Evolutionary conservation across 2,113 vertebrate genomes (phyloP), one percentile per base, ranked within the genome.

Genomic region (Chaenogobius annularis): DNA sequence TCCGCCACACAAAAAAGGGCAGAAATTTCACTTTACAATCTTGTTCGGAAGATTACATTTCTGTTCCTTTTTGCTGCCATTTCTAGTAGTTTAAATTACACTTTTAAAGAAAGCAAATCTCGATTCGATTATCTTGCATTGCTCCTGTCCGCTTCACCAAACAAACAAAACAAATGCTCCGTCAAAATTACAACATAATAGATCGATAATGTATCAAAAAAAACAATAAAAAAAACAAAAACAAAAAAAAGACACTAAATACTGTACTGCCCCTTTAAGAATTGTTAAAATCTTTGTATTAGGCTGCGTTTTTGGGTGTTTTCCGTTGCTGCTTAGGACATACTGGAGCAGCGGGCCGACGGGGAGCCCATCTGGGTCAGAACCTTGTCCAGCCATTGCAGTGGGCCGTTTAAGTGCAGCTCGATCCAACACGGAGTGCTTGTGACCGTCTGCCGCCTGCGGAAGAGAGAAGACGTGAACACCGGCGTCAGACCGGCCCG

Each of bases 401-500:
- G 92, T 52, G 97, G 97, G 66, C 97, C 96, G 0, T 99, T 99
- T 93, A 98, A 94, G 83, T 99, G 97, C 77, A 98, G 95, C 78
- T 99, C 97, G 82, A 99, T 98, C 97, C 97, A 99, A 92, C 97
- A 99, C 62, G 97, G 97, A 90, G 97, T 99, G 94, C 97, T 99
- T 70, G 97, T 98, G 76, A 99, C 97, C 0, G 97, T 99, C 80
- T 99, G 97, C 69, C 97, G 94, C 91, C 97, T 99, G 80, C 58
- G 43, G 89, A 56, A 23, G 1, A 56, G 10, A 12, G 13, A 40
- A 40, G 37, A 40, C 37, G 7, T 40, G 37, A 40, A 40, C 37
- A 46, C 44, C 44, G 44, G 44, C 8, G 37, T 40, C 3, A 5
- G 37, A 40, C 37, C 0, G 37, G 37, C 6, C 37, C 26, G 4